Base-by-base conservation (phyloP, 2,113 vertebrate species). In the Psilopsiagon aurifrons region DNA sequence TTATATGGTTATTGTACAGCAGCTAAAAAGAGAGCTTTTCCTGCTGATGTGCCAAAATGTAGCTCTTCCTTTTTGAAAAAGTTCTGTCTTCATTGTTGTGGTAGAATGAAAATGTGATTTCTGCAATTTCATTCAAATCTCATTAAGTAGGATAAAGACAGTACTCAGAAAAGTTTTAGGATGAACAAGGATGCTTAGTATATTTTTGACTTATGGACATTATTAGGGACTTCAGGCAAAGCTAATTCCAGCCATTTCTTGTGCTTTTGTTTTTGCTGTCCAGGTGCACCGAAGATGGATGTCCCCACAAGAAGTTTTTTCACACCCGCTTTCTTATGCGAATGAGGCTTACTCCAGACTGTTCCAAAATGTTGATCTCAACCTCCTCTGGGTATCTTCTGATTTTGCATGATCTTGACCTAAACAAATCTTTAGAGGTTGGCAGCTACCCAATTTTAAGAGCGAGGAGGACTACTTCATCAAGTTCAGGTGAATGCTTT, bases 301-400 rank as follows among this genome's bases (percentile, higher is more conserved):
- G 99, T 97, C 99, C 99, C 13, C 99, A 99, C 97, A 99, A 99
- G 95, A 99, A 99, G 98, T 99, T 99, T 96, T 99, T 99, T 98
- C 99, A 99, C 97, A 99, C 99, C 1, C 99, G 99, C 77, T 99
- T 99, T 91, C 98, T 99, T 59, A 99, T 99, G 99, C 95, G 99
- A 62, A 99, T 99, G 99, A 99, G 99, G 49, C 98, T 99, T 97
- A 99, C 99, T 0, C 99, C 99, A 70, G 99, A 99, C 98, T 99
- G 99, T 97, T 99, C 99, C 86, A 99, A 99, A 98, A 99, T 99
- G 99, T 97, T 99, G 83, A 99, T 99, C 97, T 99, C 99, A 79
- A 99, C 99, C 0, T 99, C 99, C 54, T 99, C 99, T 52, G 99
- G 99, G 8, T 99, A 99, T 97, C 98, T 99, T 90, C 98, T 99